These are phyloP conservation scores for Ceyx erithaca DNA, from an alignment of 2,797 vertebrate species.

Conservation along the genomic window DNA sequence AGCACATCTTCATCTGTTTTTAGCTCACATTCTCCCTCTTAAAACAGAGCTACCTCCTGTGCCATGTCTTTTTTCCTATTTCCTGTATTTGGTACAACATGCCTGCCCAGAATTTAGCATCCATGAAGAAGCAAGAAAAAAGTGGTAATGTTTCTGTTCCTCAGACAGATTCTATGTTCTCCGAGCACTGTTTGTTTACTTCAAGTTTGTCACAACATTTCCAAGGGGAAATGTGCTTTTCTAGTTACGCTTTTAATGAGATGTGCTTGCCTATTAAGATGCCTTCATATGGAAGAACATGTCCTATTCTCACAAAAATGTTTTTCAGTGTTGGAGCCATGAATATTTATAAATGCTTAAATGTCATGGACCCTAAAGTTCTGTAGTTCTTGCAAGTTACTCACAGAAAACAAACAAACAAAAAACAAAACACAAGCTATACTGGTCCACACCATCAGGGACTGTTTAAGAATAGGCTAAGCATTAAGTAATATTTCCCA, in stretches of 20 bases:
- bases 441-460: neutral
- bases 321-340: neutral
- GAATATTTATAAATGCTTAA: neutral
- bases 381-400: neutral
- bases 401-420: neutral
- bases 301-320: neutral
- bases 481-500: neutral
- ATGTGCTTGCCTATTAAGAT: neutral
- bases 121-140: neutral
- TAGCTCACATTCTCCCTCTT: neutral
- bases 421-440: neutral
- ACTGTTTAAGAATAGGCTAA: neutral
- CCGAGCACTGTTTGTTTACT: neutral
- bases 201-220: neutral
- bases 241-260: neutral
- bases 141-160: neutral
- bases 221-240: neutral
- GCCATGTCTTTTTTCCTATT: neutral
- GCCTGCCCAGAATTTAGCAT: neutral
- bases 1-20: neutral
- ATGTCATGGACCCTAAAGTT: neutral
- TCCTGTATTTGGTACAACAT: neutral
- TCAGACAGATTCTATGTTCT: neutral
- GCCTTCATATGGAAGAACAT: neutral
- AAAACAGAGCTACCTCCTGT: neutral